Conservation (phyloP, 2,797 vertebrate species). For the Anguilla marmorata region DNA sequence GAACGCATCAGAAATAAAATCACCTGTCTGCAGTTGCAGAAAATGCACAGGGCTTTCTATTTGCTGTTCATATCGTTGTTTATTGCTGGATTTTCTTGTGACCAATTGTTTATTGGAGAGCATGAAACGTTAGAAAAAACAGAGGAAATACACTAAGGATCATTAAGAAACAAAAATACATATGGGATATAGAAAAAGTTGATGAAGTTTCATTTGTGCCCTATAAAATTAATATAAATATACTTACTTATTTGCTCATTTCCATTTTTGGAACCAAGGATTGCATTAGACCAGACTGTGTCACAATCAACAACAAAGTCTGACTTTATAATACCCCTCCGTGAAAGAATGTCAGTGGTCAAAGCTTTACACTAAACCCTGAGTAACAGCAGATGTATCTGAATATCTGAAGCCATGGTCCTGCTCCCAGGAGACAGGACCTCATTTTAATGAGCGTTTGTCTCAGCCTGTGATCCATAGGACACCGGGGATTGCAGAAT, state of each 20-base stretch:
- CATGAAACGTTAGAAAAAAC: too few relatives aligned
- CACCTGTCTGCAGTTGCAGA: too few relatives aligned
- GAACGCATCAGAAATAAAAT: too few relatives aligned
- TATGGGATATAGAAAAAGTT: too few relatives aligned
- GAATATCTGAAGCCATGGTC: neutral
- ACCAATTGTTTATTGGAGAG: too few relatives aligned
- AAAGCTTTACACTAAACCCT: neutral
- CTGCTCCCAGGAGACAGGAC: neutral
- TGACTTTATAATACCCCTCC: neutral
- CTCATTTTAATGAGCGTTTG: neutral
- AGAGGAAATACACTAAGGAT: too few relatives aligned
- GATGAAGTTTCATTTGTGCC: too few relatives aligned
- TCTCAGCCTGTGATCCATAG: neutral
- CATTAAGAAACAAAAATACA: too few relatives aligned
- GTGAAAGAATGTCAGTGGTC: neutral
- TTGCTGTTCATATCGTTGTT: too few relatives aligned
- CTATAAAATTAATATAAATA: neutral
- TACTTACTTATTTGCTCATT: neutral
- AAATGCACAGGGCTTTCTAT: too few relatives aligned
- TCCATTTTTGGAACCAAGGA: neutral
- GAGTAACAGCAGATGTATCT: neutral
- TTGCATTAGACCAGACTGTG: neutral
- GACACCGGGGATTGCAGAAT: neutral
- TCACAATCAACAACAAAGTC: neutral
- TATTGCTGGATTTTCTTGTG: too few relatives aligned